Percentiles rank a stretch among this genome's conserved stretches.
Conservation (phyloP, 2,113 vertebrate species). For the Ageneiosus marmoratus region DNA sequence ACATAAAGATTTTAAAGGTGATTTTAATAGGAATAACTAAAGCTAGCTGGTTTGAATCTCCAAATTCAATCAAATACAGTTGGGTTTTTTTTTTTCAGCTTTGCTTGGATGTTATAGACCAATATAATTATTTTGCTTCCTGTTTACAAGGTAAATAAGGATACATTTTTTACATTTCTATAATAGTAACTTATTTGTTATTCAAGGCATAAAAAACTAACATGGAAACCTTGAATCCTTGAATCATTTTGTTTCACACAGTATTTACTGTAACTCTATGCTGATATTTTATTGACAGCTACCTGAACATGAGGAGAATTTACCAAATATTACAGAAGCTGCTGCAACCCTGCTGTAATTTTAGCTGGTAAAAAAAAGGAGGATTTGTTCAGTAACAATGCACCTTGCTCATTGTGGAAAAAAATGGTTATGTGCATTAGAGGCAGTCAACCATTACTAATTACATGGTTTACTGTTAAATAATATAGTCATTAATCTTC, state of each 20-base stretch:
- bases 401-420: background rate
- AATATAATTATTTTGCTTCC: background rate
- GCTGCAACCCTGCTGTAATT: constrained; percentile 1
- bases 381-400: background rate
- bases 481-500: background rate
- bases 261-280: background rate
- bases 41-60: too few species aligned
- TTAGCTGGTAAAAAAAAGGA: background rate
- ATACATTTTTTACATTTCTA: too few species aligned
- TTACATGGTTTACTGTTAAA: background rate
- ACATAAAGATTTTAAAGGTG: too few species aligned
- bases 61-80: too few species aligned
- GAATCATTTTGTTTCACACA: background rate
- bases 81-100: too few species aligned
- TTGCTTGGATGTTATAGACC: background rate
- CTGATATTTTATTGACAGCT: constrained; percentile 9
- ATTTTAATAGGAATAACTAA: too few species aligned
- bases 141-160: background rate
- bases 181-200: too few species aligned
- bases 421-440: background rate
- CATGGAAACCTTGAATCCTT: background rate
- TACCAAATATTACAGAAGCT: background rate
- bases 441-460: background rate
- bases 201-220: background rate
- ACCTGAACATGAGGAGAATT: background rate